Evolutionary conservation across 2,113 vertebrate species (phyloP).

Genomic region (Syngnathus floridae): DNA sequence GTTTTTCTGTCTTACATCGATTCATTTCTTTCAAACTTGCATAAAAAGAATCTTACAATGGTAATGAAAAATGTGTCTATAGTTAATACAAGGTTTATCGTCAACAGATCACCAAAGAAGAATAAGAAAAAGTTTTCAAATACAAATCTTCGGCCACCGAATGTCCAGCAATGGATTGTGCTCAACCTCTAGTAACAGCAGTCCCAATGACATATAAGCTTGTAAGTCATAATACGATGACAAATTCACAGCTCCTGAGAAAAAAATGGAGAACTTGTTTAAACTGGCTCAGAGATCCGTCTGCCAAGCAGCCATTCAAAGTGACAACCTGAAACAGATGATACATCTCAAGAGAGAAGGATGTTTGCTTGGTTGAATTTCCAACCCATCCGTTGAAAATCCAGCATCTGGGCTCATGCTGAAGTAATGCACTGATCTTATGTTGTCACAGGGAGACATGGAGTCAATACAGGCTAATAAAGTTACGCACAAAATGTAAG

Average conservation of each 20-base stretch:
- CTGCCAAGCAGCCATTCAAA: constrained; percentile 12
- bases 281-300: neutral
- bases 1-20: no score
- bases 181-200: neutral
- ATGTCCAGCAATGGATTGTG: neutral
- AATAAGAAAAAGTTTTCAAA: neutral
- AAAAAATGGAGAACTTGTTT: neutral
- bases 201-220: neutral
- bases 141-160: neutral
- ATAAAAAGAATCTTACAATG: no score
- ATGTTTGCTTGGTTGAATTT: constrained; percentile 13
- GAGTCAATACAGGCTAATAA: constrained; percentile 24
- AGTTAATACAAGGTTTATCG: neutral
- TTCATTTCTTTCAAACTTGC: no score
- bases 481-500: constrained; percentile 28
- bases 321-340: constrained; percentile 14
- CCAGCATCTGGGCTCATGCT: constrained; percentile 10
- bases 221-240: neutral
- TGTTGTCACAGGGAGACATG: constrained; percentile 16
- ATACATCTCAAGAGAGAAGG: constrained; percentile 4
- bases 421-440: constrained; percentile 14
- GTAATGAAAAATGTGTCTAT: no score
- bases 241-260: neutral
- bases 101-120: neutral
- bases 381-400: constrained; percentile 10